Conservation (phyloP, 92 coral and sea anemone genomes). For the Umimayanthus kanabou region DNA sequence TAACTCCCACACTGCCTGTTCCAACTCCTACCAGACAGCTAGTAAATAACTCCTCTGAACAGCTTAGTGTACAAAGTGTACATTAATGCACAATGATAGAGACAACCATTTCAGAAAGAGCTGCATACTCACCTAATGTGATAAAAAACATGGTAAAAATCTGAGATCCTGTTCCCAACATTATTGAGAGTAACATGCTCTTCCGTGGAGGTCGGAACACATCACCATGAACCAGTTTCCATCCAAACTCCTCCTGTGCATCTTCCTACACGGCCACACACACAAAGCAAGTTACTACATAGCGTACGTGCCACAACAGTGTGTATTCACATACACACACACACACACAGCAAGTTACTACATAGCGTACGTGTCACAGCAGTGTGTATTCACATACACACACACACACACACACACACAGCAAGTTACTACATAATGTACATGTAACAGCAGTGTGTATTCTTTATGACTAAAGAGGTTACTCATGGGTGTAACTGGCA, state of each 20-base stretch:
- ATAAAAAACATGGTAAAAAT: conserved; percentile 86
- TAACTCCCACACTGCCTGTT: no score
- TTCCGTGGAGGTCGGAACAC: conserved; percentile 97
- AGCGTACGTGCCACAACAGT: not conserved
- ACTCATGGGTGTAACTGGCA: no score
- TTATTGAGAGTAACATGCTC: conserved; percentile 87
- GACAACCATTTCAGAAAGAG: no score
- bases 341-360: not conserved
- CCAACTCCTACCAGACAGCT: no score
- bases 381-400: no score
- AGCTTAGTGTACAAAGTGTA: no score
- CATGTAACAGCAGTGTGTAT: not conserved
- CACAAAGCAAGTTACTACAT: not conserved
- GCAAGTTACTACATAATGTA: not conserved
- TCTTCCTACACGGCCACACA: conserved; percentile 68
- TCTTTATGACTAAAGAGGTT: no score
- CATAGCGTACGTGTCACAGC: not conserved
- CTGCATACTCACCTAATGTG: conserved; percentile 68
- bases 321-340: no score
- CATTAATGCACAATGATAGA: not conserved
- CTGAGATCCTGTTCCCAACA: conserved; percentile 95
- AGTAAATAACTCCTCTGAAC: no score
- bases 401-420: not conserved
- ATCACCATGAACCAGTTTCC: conserved; percentile 99
- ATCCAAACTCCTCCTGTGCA: conserved; percentile 97